Conservation (phyloP, 1,140 invertebrate species). For the Eurosta solidaginis region DNA sequence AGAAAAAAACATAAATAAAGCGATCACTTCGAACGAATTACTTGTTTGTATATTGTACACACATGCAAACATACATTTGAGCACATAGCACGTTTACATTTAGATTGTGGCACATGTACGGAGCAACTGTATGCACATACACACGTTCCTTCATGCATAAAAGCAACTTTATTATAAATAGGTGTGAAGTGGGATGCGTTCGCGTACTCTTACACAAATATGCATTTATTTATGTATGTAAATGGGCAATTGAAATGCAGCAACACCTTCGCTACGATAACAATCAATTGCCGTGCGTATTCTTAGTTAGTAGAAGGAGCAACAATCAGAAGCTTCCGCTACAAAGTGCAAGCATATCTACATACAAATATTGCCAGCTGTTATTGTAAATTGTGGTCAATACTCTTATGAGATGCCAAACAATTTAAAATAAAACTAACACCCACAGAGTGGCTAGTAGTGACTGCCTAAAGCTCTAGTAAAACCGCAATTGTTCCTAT, state of each 20-base stretch:
- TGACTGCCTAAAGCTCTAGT: too few species aligned
- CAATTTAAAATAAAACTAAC: too few species aligned
- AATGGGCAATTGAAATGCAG: not conserved
- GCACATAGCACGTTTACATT: too few species aligned
- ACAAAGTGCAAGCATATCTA: too few species aligned
- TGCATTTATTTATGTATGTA: not conserved
- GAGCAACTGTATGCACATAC: not conserved
- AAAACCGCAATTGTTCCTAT: too few species aligned
- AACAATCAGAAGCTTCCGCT: too few species aligned
- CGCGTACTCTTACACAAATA: too few species aligned
- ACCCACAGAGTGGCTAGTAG: too few species aligned
- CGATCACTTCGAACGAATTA: not conserved
- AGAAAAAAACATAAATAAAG: not conserved
- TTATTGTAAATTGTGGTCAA: too few species aligned
- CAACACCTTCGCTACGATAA: conserved; percentile 18
- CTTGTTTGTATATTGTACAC: not conserved
- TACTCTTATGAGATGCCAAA: too few species aligned
- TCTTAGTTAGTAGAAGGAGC: not conserved
- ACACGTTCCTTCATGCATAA: not conserved
- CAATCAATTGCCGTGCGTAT: conserved; percentile 4
- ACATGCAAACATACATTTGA: not conserved
- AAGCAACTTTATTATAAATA: not conserved
- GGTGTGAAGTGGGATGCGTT: not conserved
- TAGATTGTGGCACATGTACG: not conserved
- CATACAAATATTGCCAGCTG: too few species aligned